phyloP scores from a whole-genome alignment of 2,113 vertebrate genomes.

The Anhinga anhinga region DNA sequence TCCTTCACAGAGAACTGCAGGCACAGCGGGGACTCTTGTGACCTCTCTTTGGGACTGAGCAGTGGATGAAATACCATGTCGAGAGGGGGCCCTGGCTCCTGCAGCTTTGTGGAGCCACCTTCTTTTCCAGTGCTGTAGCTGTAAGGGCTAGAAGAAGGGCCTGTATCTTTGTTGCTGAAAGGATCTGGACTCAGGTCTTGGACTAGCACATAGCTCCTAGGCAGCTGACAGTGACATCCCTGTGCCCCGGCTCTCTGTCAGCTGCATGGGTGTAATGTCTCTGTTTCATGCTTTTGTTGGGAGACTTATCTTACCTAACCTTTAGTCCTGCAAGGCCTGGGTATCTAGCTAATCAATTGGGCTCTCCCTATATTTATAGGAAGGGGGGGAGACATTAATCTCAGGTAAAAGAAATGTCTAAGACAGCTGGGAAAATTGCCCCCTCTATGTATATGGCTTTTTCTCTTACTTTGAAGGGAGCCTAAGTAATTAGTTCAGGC shows the following conservation, averaged over 20 bases:
- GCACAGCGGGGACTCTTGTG: background rate
- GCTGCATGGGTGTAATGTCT: background rate
- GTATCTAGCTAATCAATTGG: background rate
- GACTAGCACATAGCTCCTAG: background rate
- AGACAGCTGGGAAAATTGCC: background rate
- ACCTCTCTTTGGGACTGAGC: background rate
- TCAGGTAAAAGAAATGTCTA: background rate
- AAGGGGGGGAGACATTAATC: background rate
- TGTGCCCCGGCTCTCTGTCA: background rate
- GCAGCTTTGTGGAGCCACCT: background rate
- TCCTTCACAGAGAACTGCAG: background rate
- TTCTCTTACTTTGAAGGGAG: background rate
- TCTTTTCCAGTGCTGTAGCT: fast-evolving
- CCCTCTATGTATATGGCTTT: background rate
- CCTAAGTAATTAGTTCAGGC: background rate
- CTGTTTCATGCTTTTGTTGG: background rate
- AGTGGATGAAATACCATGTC: background rate
- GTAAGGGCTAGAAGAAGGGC: background rate
- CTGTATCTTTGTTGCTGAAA: background rate
- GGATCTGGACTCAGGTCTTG: background rate
- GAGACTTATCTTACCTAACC: background rate
- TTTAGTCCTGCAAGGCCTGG: background rate
- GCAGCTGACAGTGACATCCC: background rate
- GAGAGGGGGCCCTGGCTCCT: background rate
- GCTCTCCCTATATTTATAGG: background rate